Evolutionary conservation across 2,888 invertebrate species (phyloP).

Genomic region (Noctua fimbriata): DNA sequence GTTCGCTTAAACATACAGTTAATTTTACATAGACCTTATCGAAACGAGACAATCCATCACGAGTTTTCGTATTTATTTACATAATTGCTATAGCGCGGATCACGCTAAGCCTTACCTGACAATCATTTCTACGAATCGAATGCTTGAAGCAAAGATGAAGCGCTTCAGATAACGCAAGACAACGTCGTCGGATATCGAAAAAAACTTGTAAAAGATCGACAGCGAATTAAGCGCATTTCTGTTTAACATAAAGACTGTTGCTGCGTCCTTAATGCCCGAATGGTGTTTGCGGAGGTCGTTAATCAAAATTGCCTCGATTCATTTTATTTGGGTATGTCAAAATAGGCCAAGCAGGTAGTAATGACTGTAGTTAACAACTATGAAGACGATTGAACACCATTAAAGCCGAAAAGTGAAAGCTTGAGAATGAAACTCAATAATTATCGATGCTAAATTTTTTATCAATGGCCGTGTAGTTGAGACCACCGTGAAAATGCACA

Average conservation of each 20-base stretch:
- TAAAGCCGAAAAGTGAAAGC: slow-evolving; percentile 79
- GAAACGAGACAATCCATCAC: slow-evolving; percentile 56
- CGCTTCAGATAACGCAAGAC: slow-evolving; percentile 68
- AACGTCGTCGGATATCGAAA: slow-evolving; percentile 64
- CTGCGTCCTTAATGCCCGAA: slow-evolving; percentile 84
- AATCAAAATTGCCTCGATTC: slow-evolving; percentile 78
- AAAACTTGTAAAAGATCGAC: slow-evolving; percentile 58
- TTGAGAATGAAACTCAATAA: slow-evolving; percentile 72
- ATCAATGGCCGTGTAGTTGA: slow-evolving; percentile 53
- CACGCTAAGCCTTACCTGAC: slow-evolving; percentile 70
- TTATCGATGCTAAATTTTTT: slow-evolving; percentile 64
- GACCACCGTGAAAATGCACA: slow-evolving; percentile 31
- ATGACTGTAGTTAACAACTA: slow-evolving; percentile 61
- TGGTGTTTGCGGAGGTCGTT: slow-evolving; percentile 83
- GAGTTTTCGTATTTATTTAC: slow-evolving; percentile 71
- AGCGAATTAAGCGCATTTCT: slow-evolving; percentile 74
- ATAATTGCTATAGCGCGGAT: slow-evolving; percentile 71
- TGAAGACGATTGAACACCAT: slow-evolving; percentile 62
- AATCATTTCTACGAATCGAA: slow-evolving; percentile 70
- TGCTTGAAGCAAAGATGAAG: slow-evolving; percentile 64
- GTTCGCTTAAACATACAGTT: slow-evolving; percentile 27
- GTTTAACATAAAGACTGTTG: slow-evolving; percentile 73
- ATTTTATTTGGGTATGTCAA: slow-evolving; percentile 73
- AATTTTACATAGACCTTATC: slow-evolving; percentile 37
- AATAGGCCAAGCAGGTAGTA: slow-evolving; percentile 68